Evolutionary conservation across 2,797 vertebrate species (phyloP), one percentile per base, ranked within the genome.

Genomic region (Halcyon chelicuti): DNA sequence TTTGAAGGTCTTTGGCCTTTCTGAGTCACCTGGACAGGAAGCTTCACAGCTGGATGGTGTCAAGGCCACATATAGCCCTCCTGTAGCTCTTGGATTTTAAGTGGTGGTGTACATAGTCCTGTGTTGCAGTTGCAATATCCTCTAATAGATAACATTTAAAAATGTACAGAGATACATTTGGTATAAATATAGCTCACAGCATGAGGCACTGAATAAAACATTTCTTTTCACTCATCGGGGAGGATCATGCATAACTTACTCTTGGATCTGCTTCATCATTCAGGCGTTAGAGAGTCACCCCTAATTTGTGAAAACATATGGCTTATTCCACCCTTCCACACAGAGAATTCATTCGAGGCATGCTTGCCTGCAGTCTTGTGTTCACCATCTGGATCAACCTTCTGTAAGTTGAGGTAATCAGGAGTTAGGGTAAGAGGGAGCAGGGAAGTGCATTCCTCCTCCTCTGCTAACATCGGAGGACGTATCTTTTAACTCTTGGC

Each of bases 131-230:
- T 74, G 52, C 90, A 82, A 72, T 68, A 80, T 71, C 61, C 28
- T 65, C 80, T 91, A 95, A 96, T 80, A 95, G 86, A 93, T 87
- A 95, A 92, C 95, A 75, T 91, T 96, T 93, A 80, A 68, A 92
- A 94, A 96, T 85, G 72, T 87, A 85, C 88, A 89, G 88, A 93
- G 96, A 95, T 89, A 79, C 77, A 91, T 95, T 95, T 85, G 88
- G 86, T 91, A 91, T 95, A 97, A 97, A 97, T 96, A 96, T 96
- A 97, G 95, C 92, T 93, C 92, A 29, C 96, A 95, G 93, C 95
- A 96, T 95, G 95, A 96, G 90, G 86, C 92, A 89, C 95, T 96
- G 96, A 97, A 97, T 97, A 97, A 97, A 97, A 96, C 96, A 97
- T 97, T 95, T 91, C 89, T 94, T 89, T 92, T 95, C 95, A 90